Evolutionary conservation across 1,140 invertebrate species (phyloP).

Genomic region (Magallana ariakensis): DNA sequence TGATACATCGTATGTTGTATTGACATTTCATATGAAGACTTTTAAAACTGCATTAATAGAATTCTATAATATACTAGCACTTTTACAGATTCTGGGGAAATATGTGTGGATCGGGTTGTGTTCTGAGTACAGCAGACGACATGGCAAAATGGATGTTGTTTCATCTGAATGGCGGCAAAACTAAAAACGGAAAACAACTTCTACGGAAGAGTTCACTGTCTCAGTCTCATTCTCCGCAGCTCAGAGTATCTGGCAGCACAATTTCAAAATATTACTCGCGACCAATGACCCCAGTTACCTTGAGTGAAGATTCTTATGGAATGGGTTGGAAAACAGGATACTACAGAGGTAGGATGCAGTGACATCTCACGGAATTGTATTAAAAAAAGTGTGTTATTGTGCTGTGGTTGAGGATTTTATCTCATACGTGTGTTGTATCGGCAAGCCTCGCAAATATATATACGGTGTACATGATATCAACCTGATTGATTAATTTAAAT

Average conservation of each 20-base stretch:
- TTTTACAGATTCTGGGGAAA: constrained; percentile 51
- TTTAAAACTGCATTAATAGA: no score
- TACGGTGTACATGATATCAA: no score
- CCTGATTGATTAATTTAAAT: no score
- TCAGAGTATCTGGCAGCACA: background rate
- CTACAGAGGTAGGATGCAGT: constrained; percentile 21
- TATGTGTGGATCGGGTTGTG: constrained; percentile 47
- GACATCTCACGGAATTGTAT: no score
- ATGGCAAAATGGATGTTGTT: constrained; percentile 59
- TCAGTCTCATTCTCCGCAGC: background rate
- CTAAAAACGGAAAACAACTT: constrained; percentile 43
- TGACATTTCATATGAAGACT: no score
- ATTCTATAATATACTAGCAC: no score
- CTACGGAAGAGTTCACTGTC: background rate
- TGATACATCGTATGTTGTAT: no score
- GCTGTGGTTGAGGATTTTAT: no score
- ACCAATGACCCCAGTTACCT: constrained; percentile 39
- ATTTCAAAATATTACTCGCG: constrained; percentile 13
- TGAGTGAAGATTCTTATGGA: constrained; percentile 45
- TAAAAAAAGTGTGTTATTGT: no score
- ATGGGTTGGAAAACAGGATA: constrained; percentile 60
- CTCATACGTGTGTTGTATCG: no score
- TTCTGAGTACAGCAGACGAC: constrained; percentile 49
- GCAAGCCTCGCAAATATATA: no score
- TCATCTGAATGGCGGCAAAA: constrained; percentile 48